Conservation (phyloP, 2,797 vertebrate species). For the Cryptoprocta ferox region DNA sequence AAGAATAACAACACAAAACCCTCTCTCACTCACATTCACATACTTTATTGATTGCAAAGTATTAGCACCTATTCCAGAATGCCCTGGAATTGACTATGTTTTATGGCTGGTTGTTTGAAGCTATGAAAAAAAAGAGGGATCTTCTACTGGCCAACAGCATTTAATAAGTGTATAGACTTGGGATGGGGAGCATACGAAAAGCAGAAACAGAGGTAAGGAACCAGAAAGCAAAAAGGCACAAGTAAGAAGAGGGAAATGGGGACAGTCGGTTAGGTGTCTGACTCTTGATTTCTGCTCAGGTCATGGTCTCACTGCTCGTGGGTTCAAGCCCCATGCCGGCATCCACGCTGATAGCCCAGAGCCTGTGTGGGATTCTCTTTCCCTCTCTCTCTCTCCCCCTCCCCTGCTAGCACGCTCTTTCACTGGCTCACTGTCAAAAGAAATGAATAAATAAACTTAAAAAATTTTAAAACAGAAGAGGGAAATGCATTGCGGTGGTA, state of each 20-base stretch:
- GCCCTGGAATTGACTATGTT: background rate
- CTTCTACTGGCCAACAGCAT: background rate
- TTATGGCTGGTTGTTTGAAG: background rate
- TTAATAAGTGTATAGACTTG: background rate
- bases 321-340: too few species aligned
- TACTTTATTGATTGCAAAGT: background rate
- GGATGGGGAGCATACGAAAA: background rate
- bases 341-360: too few species aligned
- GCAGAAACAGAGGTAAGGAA: background rate
- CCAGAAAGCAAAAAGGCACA: background rate
- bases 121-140: background rate
- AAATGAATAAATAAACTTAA: too few species aligned
- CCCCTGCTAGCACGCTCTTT: too few species aligned
- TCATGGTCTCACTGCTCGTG: too few species aligned
- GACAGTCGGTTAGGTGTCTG: too few species aligned
- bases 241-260: background rate
- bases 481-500: background rate
- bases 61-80: conserved; percentile 14
- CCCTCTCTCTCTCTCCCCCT: too few species aligned
- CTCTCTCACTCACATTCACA: background rate
- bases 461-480: background rate
- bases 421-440: too few species aligned
- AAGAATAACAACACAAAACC: background rate
- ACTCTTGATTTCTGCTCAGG: too few species aligned
- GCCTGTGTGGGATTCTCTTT: too few species aligned